These are phyloP conservation scores for Hanleya hanleyi DNA, from an alignment of 2,888 invertebrate genomes.

Conservation along the genomic window DNA sequence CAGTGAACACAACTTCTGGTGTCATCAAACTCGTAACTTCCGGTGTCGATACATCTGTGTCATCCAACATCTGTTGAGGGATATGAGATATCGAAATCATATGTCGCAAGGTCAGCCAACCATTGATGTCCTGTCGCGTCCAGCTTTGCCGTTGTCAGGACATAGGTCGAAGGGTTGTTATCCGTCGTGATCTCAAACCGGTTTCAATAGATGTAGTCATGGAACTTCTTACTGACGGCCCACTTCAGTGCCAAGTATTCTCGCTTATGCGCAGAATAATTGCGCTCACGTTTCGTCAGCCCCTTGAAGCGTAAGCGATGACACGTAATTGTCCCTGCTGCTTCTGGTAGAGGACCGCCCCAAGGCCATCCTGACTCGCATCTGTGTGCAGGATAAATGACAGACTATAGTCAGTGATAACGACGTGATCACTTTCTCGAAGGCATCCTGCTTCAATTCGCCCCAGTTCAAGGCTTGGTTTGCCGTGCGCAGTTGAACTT, in stretches of 20 bases:
- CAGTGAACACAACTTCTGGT: too few species aligned
- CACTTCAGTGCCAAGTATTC: conserved; percentile 28
- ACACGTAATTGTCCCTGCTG: conserved; percentile 15
- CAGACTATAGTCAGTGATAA: conserved; percentile 7
- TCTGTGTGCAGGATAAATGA: conserved; percentile 32
- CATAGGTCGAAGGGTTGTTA: conserved; percentile 25
- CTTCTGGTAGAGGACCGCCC: conserved; percentile 32
- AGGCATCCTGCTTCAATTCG: conserved; percentile 15
- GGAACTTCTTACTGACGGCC: conserved; percentile 25
- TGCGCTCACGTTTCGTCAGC: not conserved
- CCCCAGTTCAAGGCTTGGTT: conserved; percentile 16
- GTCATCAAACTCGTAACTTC: too few species aligned
- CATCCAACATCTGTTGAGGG: not conserved
- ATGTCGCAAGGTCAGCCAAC: conserved; percentile 16
- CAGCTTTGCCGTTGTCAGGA: conserved; percentile 20
- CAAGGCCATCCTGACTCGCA: conserved; percentile 21
- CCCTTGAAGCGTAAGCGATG: conserved; percentile 20
- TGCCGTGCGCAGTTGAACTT: too few species aligned
- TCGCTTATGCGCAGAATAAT: not conserved
- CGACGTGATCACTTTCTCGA: conserved; percentile 10
- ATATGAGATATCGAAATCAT: conserved; percentile 7
- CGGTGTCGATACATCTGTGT: not conserved
- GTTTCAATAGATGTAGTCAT: conserved; percentile 21
- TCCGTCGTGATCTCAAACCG: not conserved
- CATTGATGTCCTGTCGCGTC: conserved; percentile 26